Evolutionary conservation across 2,113 vertebrate genomes (phyloP).

Genomic region (Perca schrenkii): DNA sequence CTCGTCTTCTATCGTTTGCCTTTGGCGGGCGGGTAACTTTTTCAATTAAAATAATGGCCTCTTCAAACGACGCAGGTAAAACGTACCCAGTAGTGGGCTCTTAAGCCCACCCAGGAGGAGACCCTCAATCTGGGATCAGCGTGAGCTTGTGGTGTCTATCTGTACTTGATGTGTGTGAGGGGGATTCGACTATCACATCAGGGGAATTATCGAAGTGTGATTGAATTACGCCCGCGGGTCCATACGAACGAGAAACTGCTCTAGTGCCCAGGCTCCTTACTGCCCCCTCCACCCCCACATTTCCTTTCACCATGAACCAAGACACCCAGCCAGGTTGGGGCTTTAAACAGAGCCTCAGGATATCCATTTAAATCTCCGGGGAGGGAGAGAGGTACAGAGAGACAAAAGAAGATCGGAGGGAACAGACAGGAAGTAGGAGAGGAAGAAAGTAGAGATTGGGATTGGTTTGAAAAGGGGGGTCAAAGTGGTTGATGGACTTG

Average conservation of each 20-base stretch:
- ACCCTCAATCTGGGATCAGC: slow-evolving; percentile 66
- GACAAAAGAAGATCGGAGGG: slow-evolving; percentile 3
- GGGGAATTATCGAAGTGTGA: slow-evolving; percentile 79
- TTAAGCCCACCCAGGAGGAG: slow-evolving; percentile 73
- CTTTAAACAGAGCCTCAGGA: slow-evolving; percentile 71
- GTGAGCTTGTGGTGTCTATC: slow-evolving; percentile 65
- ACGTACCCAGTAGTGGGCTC: slow-evolving; percentile 60
- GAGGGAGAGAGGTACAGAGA: slow-evolving; percentile 34
- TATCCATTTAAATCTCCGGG: slow-evolving; percentile 60
- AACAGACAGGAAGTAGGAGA: slow-evolving; percentile 17
- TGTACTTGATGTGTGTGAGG: slow-evolving; percentile 53
- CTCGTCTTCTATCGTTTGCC: slow-evolving; percentile 45
- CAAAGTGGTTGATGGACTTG: slow-evolving; percentile 36
- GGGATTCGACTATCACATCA: slow-evolving; percentile 64
- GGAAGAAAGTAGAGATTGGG: slow-evolving; percentile 17
- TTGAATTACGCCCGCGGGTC: slow-evolving; percentile 72
- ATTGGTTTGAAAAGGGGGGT: slow-evolving; percentile 17
- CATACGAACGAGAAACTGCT: slow-evolving; percentile 54
- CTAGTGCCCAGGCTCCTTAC: slow-evolving; percentile 20
- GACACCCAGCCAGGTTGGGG: slow-evolving; percentile 39
- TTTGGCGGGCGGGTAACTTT: slow-evolving; percentile 69
- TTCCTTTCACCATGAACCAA: slow-evolving; percentile 43
- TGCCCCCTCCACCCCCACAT: neutral
- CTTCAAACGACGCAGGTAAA: slow-evolving; percentile 71
- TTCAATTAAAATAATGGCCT: slow-evolving; percentile 76